phyloP scores from a whole-genome alignment of 2,888 invertebrate genomes.

The Synanthedon myopaeformis region DNA sequence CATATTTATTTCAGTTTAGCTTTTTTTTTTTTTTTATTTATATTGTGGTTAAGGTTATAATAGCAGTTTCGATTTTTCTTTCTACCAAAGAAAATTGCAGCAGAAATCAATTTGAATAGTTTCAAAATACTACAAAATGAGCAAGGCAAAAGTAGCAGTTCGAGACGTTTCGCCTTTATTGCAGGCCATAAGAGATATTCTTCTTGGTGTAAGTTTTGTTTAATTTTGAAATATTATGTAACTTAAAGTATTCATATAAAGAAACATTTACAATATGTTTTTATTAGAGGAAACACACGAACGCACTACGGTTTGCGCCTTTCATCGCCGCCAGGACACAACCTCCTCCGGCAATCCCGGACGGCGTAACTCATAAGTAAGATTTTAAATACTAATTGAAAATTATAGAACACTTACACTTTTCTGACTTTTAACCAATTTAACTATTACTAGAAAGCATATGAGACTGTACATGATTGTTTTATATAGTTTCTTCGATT shows the following conservation, averaged over 20 bases:
- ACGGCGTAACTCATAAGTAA: constrained; percentile 80
- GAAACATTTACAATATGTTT: background rate
- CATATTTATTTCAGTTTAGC: too few relatives aligned
- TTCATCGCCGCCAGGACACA: constrained; percentile 79
- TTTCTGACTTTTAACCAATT: too few relatives aligned
- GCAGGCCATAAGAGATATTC: constrained; percentile 72
- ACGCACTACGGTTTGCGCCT: constrained; percentile 77
- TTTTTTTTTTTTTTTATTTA: too few relatives aligned
- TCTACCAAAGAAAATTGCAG: too few relatives aligned
- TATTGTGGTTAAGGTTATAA: too few relatives aligned
- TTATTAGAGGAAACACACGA: constrained; percentile 69
- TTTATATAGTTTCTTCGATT: too few relatives aligned
- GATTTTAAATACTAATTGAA: constrained; percentile 7
- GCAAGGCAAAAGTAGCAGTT: constrained; percentile 53
- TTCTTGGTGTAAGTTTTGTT: constrained; percentile 72
- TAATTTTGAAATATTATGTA: constrained; percentile 17
- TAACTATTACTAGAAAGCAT: too few relatives aligned
- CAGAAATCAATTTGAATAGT: too few relatives aligned
- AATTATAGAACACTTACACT: background rate
- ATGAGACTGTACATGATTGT: too few relatives aligned
- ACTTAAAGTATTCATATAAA: constrained; percentile 5
- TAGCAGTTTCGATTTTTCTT: too few relatives aligned
- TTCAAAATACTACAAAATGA: constrained; percentile 24
- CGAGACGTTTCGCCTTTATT: constrained; percentile 76
- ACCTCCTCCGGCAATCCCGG: constrained; percentile 84